phyloP scores from a whole-genome alignment of 2,113 vertebrate species.

The Camelus bactrianus region DNA sequence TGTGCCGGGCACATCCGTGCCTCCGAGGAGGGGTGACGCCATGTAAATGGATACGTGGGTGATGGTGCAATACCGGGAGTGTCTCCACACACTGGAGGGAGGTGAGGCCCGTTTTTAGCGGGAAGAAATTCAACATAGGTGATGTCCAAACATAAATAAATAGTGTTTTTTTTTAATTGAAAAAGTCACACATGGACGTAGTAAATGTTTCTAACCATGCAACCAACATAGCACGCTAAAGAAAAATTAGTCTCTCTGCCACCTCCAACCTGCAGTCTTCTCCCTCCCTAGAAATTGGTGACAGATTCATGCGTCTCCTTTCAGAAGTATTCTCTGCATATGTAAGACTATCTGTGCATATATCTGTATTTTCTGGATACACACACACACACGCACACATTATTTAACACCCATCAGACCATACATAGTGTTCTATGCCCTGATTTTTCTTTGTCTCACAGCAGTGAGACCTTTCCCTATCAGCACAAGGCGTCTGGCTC shows the following conservation, averaged over 20 bases:
- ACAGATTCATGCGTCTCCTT: background rate
- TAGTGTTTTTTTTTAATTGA: background rate
- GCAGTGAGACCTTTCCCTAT: background rate
- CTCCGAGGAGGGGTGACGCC: background rate
- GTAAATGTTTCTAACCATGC: background rate
- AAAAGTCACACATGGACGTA: background rate
- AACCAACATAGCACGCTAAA: background rate
- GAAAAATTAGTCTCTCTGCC: background rate
- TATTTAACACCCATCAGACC: background rate
- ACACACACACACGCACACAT: too few species aligned
- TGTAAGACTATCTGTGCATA: background rate
- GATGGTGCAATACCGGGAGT: accelerated
- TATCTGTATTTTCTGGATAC: accelerated
- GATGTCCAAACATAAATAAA: background rate
- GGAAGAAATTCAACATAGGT: background rate
- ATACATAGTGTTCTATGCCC: accelerated
- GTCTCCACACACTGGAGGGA: background rate
- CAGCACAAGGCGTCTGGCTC: background rate
- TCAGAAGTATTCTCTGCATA: background rate
- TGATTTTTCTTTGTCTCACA: background rate
- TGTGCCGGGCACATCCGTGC: background rate
- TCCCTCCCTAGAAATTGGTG: background rate
- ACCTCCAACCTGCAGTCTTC: background rate
- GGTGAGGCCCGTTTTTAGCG: background rate
- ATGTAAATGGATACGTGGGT: accelerated